Evolutionary conservation across 2,888 invertebrate genomes (phyloP).

Genomic region (Hydropsyche betteni): DNA sequence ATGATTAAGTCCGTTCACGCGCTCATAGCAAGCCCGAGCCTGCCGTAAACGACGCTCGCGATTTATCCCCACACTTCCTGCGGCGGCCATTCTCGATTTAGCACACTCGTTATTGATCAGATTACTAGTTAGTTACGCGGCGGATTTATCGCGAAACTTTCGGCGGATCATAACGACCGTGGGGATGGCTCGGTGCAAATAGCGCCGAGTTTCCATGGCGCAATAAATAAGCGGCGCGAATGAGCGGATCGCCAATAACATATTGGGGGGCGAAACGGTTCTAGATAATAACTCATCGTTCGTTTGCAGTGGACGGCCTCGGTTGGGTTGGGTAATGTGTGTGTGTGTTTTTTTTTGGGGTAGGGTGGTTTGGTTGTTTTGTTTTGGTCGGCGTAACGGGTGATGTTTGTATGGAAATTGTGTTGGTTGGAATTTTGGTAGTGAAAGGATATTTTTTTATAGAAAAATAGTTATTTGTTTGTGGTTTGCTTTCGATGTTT

Average conservation of each 20-base stretch:
- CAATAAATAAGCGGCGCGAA: conserved; percentile 15
- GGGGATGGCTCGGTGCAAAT: too few species aligned
- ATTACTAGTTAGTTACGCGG: neutral
- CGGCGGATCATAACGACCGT: neutral
- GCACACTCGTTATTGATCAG: neutral
- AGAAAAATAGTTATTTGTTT: too few species aligned
- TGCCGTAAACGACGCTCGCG: neutral
- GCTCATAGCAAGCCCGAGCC: neutral
- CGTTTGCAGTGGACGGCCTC: conserved; percentile 7
- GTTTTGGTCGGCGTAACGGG: too few species aligned
- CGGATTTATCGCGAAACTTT: conserved; percentile 18
- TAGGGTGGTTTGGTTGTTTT: too few species aligned
- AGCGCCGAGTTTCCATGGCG: too few species aligned
- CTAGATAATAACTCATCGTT: conserved; percentile 26
- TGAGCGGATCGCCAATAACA: neutral
- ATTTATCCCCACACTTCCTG: neutral
- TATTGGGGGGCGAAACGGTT: neutral
- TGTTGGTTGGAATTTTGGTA: too few species aligned
- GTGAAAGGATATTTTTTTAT: too few species aligned
- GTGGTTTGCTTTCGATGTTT: too few species aligned
- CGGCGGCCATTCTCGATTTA: neutral
- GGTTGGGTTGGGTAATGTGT: too few species aligned
- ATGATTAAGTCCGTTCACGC: too few species aligned
- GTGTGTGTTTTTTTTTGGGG: too few species aligned
- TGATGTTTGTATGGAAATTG: too few species aligned